Evolutionary conservation across 1,140 invertebrate genomes (phyloP).

Genomic region (Pseudomyrmex pallidus): DNA sequence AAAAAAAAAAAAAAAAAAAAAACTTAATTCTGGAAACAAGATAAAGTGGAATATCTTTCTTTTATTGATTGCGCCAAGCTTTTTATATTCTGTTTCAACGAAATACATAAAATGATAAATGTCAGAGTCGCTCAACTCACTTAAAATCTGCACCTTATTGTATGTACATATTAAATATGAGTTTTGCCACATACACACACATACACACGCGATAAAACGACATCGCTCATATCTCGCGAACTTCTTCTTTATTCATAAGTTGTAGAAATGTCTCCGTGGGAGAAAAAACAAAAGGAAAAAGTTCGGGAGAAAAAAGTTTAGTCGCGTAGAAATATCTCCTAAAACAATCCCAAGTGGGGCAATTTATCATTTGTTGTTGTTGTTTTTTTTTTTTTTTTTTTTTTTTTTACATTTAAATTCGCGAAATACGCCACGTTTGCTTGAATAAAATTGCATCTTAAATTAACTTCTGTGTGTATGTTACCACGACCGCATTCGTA

Average conservation of each 20-base stretch:
- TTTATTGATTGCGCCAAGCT: not conserved
- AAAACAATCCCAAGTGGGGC: constrained; percentile 18
- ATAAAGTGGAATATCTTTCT: not conserved
- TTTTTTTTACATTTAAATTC: constrained; percentile 14
- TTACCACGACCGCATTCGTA: not conserved
- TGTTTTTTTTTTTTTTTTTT: not conserved
- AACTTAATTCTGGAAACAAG: constrained; percentile 13
- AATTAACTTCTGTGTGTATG: constrained; percentile 16
- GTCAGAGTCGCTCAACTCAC: too few relatives aligned
- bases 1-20: too few relatives aligned
- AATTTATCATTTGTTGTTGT: constrained; percentile 21
- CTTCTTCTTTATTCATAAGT: constrained; percentile 20
- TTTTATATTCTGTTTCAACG: not conserved
- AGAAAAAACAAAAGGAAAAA: not conserved
- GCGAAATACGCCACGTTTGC: constrained; percentile 11
- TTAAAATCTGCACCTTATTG: not conserved
- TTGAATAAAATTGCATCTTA: constrained; percentile 42
- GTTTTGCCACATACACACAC: constrained; percentile 4
- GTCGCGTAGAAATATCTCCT: constrained; percentile 5
- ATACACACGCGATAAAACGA: not conserved
- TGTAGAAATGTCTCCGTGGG: not conserved
- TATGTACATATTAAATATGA: not conserved
- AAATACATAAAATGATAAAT: too few relatives aligned
- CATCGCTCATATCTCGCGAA: not conserved
- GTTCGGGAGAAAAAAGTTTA: constrained; percentile 10